Conservation (phyloP, 2,113 vertebrate genomes). For the Setophaga coronata region DNA sequence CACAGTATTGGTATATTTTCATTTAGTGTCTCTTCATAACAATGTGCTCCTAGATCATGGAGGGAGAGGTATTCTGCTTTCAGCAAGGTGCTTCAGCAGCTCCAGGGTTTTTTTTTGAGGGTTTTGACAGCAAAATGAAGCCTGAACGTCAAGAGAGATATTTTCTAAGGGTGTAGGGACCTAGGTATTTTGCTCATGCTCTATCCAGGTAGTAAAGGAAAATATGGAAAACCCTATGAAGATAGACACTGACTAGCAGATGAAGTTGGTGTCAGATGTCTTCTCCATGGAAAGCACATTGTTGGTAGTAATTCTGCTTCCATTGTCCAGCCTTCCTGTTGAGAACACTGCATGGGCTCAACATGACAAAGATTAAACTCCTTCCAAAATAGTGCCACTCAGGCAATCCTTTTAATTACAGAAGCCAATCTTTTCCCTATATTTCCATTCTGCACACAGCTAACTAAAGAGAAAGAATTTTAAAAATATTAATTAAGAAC, state of each 20-base stretch:
- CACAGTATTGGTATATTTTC: not conserved
- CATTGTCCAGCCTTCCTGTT: not conserved
- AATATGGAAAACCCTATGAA: not conserved
- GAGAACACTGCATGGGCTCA: not conserved
- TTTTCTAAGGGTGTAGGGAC: not conserved
- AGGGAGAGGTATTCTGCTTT: not conserved
- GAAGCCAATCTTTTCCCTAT: not conserved
- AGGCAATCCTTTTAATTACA: not conserved
- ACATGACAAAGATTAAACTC: not conserved
- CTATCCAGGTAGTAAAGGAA: not conserved
- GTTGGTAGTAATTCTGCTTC: not conserved
- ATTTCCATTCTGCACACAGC: not conserved
- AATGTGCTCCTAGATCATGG: not conserved
- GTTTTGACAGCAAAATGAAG: not conserved
- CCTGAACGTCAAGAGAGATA: not conserved
- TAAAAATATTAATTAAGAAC: not conserved
- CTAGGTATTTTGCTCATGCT: not conserved
- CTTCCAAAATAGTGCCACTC: not conserved
- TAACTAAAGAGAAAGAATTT: not conserved
- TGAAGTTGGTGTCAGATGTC: not conserved
- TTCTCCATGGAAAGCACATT: rapidly evolving
- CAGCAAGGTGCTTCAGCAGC: not conserved
- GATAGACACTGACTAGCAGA: not conserved
- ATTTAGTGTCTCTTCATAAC: not conserved
- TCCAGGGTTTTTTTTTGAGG: not conserved